These are phyloP conservation scores for Drosophila tristis DNA, from an alignment of 1,140 invertebrate genomes.

Conservation along the genomic window DNA sequence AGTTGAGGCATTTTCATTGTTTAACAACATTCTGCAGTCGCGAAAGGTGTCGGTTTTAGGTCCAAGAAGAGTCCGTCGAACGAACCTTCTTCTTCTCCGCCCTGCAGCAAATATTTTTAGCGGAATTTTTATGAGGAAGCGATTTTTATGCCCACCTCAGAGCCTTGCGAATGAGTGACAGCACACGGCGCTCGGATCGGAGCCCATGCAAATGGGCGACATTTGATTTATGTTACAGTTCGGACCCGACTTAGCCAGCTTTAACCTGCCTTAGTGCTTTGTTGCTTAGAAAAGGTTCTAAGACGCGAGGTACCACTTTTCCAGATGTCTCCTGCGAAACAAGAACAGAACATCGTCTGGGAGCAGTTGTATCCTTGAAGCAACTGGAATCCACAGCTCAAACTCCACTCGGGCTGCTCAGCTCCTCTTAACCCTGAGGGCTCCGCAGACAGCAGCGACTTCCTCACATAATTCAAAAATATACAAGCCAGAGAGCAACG, in stretches of 20 bases:
- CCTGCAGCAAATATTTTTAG: constrained; percentile 33
- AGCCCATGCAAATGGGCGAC: constrained; percentile 13
- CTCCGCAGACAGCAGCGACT: constrained; percentile 43
- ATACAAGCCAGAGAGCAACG: constrained; percentile 23
- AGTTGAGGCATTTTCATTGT: constrained; percentile 64
- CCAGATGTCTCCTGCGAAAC: constrained; percentile 3
- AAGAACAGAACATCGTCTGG: constrained; percentile 31
- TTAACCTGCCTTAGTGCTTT: constrained; percentile 1
- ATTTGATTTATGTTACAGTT: constrained; percentile 69
- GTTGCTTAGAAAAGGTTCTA: not conserved
- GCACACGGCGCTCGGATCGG: constrained; percentile 51
- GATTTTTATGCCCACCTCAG: constrained; percentile 57
- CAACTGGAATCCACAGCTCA: constrained; percentile 9
- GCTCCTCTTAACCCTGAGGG: constrained; percentile 1
- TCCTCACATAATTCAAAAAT: constrained; percentile 67
- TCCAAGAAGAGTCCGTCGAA: constrained; percentile 31
- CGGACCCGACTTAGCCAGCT: constrained; percentile 44
- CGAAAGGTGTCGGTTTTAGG: constrained; percentile 68
- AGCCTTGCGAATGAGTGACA: constrained; percentile 45
- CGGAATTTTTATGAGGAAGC: constrained; percentile 70
- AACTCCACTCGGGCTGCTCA: constrained; percentile 23
- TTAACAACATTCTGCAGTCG: constrained; percentile 68
- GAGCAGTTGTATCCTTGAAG: constrained; percentile 24
- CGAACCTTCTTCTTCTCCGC: not conserved
- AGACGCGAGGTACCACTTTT: not conserved